Base-by-base conservation (phyloP, 1,140 invertebrate species). In the Drosophila neocordata region DNA sequence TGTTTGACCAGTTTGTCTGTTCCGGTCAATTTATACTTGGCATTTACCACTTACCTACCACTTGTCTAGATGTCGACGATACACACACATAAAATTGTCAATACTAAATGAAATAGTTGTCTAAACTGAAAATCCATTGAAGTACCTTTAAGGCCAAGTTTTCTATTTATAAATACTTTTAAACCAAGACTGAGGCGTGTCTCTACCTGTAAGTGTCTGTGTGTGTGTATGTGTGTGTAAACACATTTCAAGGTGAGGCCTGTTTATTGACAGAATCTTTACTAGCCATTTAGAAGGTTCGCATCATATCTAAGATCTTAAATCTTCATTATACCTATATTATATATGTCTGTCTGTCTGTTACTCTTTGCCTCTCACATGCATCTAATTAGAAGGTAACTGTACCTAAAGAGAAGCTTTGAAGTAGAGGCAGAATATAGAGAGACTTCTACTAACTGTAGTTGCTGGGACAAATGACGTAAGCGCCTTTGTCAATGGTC, bases 21-120 rank as follows among this genome's bases (percentile, higher is more conserved):
- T 37, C 37, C 57, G 41, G 41, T 20, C 41, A 38, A 18, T 60
- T 69, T 37, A 62, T 51, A 53, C 38, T 37, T 65, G 61, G 58
- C 74, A 48, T 62, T 70, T 60, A 66, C 56, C 66, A 31, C 27
- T 31, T 31, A 31, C 27, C 27, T 31, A 31, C 27, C 27, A 31
- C 27, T 31, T 31, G 27, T 31, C 27, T 3, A 38, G 65, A 52
- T 27, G 37, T 59, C 27, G 52, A 37, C 27, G 63, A 27, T n/a
- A n/a, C 20, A 65, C 58, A 34, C 56, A 38, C 57, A 60, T 55
- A 64, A 64, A 63, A 60, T 64, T 62, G 65, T 69, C 69, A 79
- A 82, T 73, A 64, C 31, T 56, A 20, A 66, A 61, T 65, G 18
- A 60, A 72, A 79, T 82, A 72, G 66, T 70, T 83, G 66, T 61